A percentile compares a stretch with the other conserved stretches of the same genome.
phyloP scores from a whole-genome alignment of 2,888 invertebrate species.

The Eilema caniola region DNA sequence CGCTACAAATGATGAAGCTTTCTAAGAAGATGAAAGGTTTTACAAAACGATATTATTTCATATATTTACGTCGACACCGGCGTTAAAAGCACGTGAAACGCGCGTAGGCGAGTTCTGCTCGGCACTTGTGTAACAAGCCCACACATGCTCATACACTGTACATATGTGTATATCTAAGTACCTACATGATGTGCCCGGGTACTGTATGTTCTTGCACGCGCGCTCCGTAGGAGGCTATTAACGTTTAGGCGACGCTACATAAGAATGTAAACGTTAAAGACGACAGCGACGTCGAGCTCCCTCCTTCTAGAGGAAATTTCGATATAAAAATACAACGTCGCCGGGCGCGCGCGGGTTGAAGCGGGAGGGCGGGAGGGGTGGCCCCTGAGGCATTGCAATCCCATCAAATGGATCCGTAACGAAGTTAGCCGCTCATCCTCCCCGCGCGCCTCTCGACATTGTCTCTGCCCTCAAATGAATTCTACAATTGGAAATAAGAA shows the following conservation, averaged over 20 bases:
- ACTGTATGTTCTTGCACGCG: conserved; percentile 63
- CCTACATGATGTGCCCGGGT: conserved; percentile 32
- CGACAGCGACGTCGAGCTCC: conserved; percentile 78
- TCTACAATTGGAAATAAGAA: conserved; percentile 88
- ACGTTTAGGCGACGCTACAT: conserved; percentile 85
- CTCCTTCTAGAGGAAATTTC: conserved; percentile 85
- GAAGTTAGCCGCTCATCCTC: conserved; percentile 89
- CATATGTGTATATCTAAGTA: conserved; percentile 34
- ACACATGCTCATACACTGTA: conserved; percentile 22
- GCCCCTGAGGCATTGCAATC: conserved; percentile 88
- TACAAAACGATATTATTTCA: conserved; percentile 74
- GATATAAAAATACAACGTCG: conserved; percentile 86
- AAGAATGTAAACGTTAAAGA: conserved; percentile 87
- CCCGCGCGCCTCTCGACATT: conserved; percentile 86
- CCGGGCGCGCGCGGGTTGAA: conserved; percentile 64
- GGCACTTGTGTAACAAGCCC: conserved; percentile 33
- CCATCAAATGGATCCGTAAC: conserved; percentile 94
- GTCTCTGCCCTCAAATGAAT: conserved; percentile 88
- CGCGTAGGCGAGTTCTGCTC: conserved; percentile 57
- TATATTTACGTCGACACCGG: conserved; percentile 69
- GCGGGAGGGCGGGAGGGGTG: conserved; percentile 62
- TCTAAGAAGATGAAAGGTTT: conserved; percentile 78
- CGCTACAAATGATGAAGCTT: conserved; percentile 67
- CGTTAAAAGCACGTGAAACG: conserved; percentile 80
- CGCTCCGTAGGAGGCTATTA: conserved; percentile 82